Conservation (phyloP, 2,888 invertebrate genomes). For the Nemotelus nigrinus region DNA sequence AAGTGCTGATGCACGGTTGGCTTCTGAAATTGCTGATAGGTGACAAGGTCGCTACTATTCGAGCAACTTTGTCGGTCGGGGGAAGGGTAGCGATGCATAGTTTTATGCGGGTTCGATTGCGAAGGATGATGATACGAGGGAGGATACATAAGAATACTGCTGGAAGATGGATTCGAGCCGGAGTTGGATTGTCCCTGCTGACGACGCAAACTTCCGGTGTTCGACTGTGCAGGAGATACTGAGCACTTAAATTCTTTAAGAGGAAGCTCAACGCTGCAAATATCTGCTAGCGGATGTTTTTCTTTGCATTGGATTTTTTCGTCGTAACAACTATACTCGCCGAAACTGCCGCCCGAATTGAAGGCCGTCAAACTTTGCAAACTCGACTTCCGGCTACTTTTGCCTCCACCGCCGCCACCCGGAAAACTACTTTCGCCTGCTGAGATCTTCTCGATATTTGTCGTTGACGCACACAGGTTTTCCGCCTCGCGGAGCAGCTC, state of each 20-base stretch:
- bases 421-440: conserved; percentile 50
- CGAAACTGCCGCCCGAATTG: conserved; percentile 64
- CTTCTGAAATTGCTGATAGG: conserved; percentile 51
- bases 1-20: conserved; percentile 34
- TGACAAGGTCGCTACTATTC: conserved; percentile 52
- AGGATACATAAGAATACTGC: conserved; percentile 51
- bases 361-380: conserved; percentile 63
- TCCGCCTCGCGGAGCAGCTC: conserved; percentile 78
- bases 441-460: conserved; percentile 58
- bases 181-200: conserved; percentile 54
- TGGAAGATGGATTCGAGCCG: background rate
- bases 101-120: conserved; percentile 52
- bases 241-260: conserved; percentile 72
- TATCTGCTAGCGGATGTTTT: conserved; percentile 71
- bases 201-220: conserved; percentile 58
- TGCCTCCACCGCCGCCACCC: conserved; percentile 49
- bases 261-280: conserved; percentile 71
- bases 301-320: conserved; percentile 68
- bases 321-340: conserved; percentile 75
- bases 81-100: conserved; percentile 42
- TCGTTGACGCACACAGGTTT: conserved; percentile 70
- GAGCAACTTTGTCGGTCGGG: conserved; percentile 45
- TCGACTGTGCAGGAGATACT: conserved; percentile 60
- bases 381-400: conserved; percentile 68
- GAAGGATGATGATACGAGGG: conserved; percentile 52